Evolutionary conservation across 2,888 invertebrate genomes (phyloP).

Genomic region (Amiota minor): DNA sequence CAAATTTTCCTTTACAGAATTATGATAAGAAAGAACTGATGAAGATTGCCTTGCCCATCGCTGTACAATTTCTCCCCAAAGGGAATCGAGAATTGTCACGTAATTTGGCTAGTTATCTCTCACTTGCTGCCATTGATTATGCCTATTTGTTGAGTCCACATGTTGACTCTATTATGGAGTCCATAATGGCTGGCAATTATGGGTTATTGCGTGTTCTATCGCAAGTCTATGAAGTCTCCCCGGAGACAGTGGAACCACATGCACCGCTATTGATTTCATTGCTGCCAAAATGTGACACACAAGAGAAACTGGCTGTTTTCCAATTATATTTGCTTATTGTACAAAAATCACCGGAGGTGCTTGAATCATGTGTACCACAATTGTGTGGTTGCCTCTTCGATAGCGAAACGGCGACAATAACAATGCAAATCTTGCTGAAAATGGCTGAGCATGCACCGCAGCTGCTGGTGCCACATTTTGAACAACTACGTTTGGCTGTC

Average conservation of each 20-base stretch:
- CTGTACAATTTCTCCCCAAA: slow-evolving; percentile 92
- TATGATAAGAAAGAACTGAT: slow-evolving; percentile 78
- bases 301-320: slow-evolving; percentile 88
- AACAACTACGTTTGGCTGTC: slow-evolving; percentile 80
- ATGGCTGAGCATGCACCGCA: slow-evolving; percentile 82
- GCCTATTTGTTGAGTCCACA: slow-evolving; percentile 88
- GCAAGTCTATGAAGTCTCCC: slow-evolving; percentile 91
- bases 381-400: slow-evolving; percentile 83
- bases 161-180: slow-evolving; percentile 91
- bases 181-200: slow-evolving; percentile 92
- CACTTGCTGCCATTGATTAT: slow-evolving; percentile 93
- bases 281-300: slow-evolving; percentile 86
- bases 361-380: slow-evolving; percentile 87
- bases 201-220: slow-evolving; percentile 90
- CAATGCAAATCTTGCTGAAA: slow-evolving; percentile 83
- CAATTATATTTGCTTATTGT: slow-evolving; percentile 88
- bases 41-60: slow-evolving; percentile 85
- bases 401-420: slow-evolving; percentile 78
- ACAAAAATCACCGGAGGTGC: slow-evolving; percentile 80
- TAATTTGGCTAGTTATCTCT: slow-evolving; percentile 93
- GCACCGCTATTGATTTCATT: slow-evolving; percentile 85
- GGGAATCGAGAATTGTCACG: slow-evolving; percentile 91
- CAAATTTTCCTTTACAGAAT: slow-evolving; percentile 70
- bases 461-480: slow-evolving; percentile 81
- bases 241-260: slow-evolving; percentile 88